Conservation (phyloP, 2,113 vertebrate genomes). For the Fukomys damarensis region DNA sequence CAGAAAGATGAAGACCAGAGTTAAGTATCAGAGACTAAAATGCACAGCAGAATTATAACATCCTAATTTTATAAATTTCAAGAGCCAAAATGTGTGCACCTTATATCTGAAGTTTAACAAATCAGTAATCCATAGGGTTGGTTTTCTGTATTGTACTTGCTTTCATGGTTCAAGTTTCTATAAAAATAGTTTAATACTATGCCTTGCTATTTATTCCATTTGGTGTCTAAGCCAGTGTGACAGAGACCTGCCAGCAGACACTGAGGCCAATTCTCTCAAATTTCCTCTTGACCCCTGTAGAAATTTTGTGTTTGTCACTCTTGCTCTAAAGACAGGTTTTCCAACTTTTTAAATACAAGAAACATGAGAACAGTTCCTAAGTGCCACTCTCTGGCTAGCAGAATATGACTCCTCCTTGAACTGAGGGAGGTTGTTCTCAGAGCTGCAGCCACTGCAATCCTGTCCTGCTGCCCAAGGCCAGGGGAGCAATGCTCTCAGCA, state of each 20-base stretch:
- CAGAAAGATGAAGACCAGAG: neutral
- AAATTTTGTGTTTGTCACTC: neutral
- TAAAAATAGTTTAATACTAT: neutral
- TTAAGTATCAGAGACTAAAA: neutral
- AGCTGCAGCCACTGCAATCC: neutral
- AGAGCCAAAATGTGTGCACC: neutral
- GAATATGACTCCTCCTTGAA: neutral
- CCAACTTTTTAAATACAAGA: neutral
- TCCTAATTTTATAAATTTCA: neutral
- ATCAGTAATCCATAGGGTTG: neutral
- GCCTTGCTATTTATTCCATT: neutral
- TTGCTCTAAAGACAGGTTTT: neutral
- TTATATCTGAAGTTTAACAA: neutral
- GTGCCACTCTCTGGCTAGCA: neutral
- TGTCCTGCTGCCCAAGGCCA: neutral
- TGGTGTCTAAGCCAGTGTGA: neutral
- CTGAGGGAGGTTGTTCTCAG: rapidly evolving
- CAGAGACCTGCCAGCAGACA: neutral
- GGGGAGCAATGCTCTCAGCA: neutral
- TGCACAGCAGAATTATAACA: neutral
- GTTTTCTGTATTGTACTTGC: neutral
- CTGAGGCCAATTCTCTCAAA: neutral
- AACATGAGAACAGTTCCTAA: neutral
- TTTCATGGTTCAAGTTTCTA: neutral
- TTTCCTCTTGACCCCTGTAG: neutral